A percentile compares a stretch with the other conserved stretches of the same genome.
Evolutionary conservation across 2,888 invertebrate genomes (phyloP).

Genomic region (Eupelmus urozonus): DNA sequence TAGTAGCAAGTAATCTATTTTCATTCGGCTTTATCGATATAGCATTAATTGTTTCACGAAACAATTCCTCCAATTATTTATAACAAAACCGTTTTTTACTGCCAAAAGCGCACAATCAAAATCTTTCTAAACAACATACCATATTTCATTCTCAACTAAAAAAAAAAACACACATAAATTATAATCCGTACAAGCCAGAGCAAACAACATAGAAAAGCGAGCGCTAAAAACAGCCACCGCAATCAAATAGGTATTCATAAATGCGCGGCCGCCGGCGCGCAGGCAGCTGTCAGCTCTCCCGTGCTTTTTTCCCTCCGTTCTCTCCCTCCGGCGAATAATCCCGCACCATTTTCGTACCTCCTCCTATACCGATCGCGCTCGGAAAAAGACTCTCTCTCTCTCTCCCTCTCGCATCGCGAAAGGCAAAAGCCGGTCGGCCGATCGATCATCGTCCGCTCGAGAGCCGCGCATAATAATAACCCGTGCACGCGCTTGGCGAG

Average conservation of each 20-base stretch:
- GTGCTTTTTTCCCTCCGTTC: not conserved
- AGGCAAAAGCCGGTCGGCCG: slow-evolving; percentile 27
- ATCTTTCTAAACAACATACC: too few species aligned
- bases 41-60: too few species aligned
- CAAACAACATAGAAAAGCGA: not conserved
- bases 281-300: not conserved
- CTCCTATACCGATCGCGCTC: too few species aligned
- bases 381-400: not conserved
- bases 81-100: too few species aligned
- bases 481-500: not conserved
- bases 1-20: too few species aligned
- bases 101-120: too few species aligned
- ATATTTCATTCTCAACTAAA: too few species aligned
- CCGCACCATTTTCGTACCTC: not conserved
- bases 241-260: not conserved
- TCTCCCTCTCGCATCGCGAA: slow-evolving; percentile 6
- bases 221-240: not conserved
- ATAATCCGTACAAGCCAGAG: too few species aligned
- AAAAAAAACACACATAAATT: too few species aligned
- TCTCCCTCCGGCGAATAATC: not conserved
- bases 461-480: not conserved
- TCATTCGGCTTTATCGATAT: too few species aligned
- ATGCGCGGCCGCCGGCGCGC: not conserved
- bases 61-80: too few species aligned
- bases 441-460: slow-evolving; percentile 32